Base-by-base conservation (phyloP, 2,113 vertebrate genomes). In the Podiceps cristatus region DNA sequence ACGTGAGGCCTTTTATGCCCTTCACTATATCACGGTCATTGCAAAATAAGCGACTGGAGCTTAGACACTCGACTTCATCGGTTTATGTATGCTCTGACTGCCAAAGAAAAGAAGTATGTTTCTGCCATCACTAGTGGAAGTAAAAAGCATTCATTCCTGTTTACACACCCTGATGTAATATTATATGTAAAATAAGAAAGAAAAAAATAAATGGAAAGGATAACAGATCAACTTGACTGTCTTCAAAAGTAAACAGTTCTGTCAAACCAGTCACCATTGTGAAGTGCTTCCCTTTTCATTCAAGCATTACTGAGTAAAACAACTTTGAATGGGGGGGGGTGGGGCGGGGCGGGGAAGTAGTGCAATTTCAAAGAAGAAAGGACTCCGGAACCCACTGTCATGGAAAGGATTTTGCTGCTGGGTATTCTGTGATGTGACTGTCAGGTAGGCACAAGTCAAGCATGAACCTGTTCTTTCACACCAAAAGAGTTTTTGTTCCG, bases 371-470 rank as follows among this genome's bases (percentile, higher is more conserved):
- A 88, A 93, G 94, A 44, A 97, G 82, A 93, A 96, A 88, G 69
- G 35, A 63, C 81, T 84, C 91, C 29, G 52, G 97, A 96, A 93
- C 68, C 69, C 27, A 44, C 60, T 78, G 96, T 97, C 97, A 96
- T 25, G 11, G 83, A 89, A 91, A 89, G 42, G 67, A 90, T 95
- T 95, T 96, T 90, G 89, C 80, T 91, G 87, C 91, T 76, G 86
- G 89, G 40, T 49, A 79, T 84, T 69, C n/a, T 81, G 86, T 72
- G 80, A 93, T 45, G 35, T 73, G 64, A 93, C 52, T 40, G 77
- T 90, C 97, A 96, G 33, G 64, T 28, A 95, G 77, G 87, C 77
- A 82, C 72, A 89, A 77, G 71, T 93, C 93, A 97, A 87, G 95
- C 89, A 87, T 35, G 64, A 94, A 94, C 90, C 37, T 96, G 95